Evolutionary conservation across 2,113 vertebrate genomes (phyloP).

Genomic region (Python bivittatus): DNA sequence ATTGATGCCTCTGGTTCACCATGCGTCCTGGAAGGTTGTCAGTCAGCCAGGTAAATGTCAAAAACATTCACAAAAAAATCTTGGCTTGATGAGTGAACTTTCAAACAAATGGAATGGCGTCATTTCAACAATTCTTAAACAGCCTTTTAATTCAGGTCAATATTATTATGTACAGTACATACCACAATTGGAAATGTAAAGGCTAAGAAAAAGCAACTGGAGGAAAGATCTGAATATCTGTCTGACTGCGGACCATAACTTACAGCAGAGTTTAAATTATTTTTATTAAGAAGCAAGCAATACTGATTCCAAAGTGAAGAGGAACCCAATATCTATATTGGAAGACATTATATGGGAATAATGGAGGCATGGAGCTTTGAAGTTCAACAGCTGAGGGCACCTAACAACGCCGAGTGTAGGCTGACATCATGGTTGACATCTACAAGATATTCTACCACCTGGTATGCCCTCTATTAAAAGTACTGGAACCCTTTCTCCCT

Average conservation of each 20-base stretch:
- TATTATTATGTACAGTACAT: not conserved
- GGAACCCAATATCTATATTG: not conserved
- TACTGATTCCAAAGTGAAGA: not conserved
- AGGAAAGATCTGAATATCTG: not conserved
- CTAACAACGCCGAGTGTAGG: not conserved
- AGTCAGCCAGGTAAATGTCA: not conserved
- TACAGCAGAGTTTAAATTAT: not conserved
- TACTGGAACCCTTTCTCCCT: not conserved
- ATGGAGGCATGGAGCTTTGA: not conserved
- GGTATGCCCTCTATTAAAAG: not conserved
- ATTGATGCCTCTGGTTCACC: not conserved
- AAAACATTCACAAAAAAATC: not conserved
- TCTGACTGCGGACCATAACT: not conserved
- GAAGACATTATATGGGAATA: not conserved
- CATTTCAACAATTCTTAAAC: not conserved
- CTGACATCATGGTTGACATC: not conserved
- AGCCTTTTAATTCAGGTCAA: not conserved
- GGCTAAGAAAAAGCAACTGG: not conserved
- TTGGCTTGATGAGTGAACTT: not conserved
- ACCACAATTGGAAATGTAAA: not conserved
- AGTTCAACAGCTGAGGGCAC: not conserved
- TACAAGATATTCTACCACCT: not conserved
- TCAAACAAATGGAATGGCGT: not conserved
- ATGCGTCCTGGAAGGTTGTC: not conserved
- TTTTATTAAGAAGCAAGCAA: not conserved